A percentile compares a stretch with the other conserved stretches of the same genome.
Evolutionary conservation across 2,113 vertebrate genomes (phyloP).

Genomic region (Nesoenas mayeri): DNA sequence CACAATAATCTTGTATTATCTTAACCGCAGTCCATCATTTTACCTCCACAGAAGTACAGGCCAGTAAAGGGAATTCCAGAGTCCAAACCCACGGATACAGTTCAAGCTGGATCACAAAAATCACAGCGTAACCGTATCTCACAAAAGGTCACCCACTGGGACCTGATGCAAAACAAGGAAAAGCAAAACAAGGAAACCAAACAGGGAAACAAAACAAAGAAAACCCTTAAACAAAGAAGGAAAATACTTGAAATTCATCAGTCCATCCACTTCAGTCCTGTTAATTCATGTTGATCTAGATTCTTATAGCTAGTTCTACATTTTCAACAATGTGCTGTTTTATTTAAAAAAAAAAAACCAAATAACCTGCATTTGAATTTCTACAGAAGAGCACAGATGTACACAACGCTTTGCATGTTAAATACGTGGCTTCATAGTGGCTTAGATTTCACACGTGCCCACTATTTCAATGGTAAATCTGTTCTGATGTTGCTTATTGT

Average conservation of each 20-base stretch:
- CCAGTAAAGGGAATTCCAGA: neutral
- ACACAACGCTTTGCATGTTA: neutral
- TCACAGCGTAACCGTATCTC: neutral
- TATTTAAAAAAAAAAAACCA: neutral
- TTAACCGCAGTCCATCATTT: neutral
- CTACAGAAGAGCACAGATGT: neutral
- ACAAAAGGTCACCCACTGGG: neutral
- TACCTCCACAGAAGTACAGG: neutral
- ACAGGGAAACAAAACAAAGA: neutral
- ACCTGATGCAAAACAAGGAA: neutral
- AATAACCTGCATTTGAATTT: neutral
- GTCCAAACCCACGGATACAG: neutral
- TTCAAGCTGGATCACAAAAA: conserved; percentile 5
- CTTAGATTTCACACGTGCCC: conserved; percentile 13
- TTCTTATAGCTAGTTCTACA: neutral
- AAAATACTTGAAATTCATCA: neutral
- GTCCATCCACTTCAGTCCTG: neutral
- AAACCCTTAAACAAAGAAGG: conserved; percentile 2
- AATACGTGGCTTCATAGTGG: neutral
- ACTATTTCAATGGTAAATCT: neutral
- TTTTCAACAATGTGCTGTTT: neutral
- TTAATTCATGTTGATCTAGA: neutral
- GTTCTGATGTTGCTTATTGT: conserved; percentile 24
- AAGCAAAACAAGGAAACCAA: neutral
- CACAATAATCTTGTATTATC: neutral